phyloP scores from a whole-genome alignment of 2,888 invertebrate genomes.

The Drosophila stalkeri region DNA sequence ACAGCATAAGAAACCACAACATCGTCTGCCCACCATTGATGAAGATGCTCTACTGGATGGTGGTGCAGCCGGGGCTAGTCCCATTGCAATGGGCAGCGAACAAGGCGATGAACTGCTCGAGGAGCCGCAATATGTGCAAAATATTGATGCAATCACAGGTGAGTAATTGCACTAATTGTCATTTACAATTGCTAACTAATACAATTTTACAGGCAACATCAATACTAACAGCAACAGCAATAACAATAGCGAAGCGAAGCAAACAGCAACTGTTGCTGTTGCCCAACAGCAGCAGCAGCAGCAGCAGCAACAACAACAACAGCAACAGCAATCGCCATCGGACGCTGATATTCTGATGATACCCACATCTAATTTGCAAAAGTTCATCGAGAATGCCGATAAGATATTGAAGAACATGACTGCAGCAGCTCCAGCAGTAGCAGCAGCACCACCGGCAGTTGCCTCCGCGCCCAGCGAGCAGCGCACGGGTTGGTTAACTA shows the following conservation, averaged over 20 bases:
- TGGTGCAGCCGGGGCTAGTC: conserved; percentile 70
- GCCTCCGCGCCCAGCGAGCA: conserved; percentile 52
- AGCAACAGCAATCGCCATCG: conserved; percentile 54
- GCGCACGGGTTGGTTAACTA: conserved; percentile 52
- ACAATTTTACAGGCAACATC: conserved; percentile 69
- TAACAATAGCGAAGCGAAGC: conserved; percentile 63
- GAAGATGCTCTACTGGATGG: conserved; percentile 78
- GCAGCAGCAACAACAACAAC: conserved; percentile 53
- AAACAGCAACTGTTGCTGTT: conserved; percentile 34
- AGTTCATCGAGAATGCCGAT: conserved; percentile 83
- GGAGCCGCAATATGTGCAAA: conserved; percentile 78
- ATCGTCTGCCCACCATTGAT: conserved; percentile 81
- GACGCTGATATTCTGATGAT: conserved; percentile 81
- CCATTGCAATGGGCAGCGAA: conserved; percentile 54
- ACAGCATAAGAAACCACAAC: conserved; percentile 56
- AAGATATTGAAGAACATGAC: conserved; percentile 83
- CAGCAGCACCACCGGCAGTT: conserved; percentile 3
- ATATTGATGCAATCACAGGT: conserved; percentile 77
- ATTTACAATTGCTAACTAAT: conserved; percentile 1
- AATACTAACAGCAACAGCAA: conserved; percentile 67
- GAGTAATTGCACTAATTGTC: conserved; percentile 43
- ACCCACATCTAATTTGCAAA: conserved; percentile 84
- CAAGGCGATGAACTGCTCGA: conserved; percentile 69
- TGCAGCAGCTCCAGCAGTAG: conserved; percentile 26
- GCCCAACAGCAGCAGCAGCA: conserved; percentile 21